These are phyloP conservation scores for Xanthostigma xanthostigma DNA, from an alignment of 2,888 invertebrate species.

Conservation along the genomic window DNA sequence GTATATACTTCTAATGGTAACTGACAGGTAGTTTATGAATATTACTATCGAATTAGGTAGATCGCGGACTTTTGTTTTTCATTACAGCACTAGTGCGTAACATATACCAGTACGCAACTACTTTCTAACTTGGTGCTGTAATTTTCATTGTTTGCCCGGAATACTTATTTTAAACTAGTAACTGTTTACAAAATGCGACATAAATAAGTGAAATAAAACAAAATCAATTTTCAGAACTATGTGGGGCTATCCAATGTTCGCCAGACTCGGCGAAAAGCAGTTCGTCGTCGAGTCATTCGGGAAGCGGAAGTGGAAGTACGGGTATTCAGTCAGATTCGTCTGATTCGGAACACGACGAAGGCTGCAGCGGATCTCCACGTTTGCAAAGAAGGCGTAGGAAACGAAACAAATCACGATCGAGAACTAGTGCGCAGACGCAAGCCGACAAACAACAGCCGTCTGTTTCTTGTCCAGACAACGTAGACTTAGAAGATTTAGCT, in stretches of 20 bases:
- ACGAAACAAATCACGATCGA: slow-evolving; percentile 36
- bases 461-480: slow-evolving; percentile 23
- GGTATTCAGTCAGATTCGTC: slow-evolving; percentile 44
- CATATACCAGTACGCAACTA: too few species aligned
- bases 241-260: slow-evolving; percentile 23
- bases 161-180: background rate
- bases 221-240: slow-evolving; percentile 18
- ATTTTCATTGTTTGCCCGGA: background rate
- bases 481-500: slow-evolving; percentile 42
- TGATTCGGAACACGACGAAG: slow-evolving; percentile 50
- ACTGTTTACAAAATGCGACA: too few species aligned
- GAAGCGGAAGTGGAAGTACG: slow-evolving; percentile 26
- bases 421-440: slow-evolving; percentile 21
- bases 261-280: slow-evolving; percentile 36
- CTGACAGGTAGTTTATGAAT: too few species aligned
- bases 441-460: slow-evolving; percentile 17
- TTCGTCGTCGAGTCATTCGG: slow-evolving; percentile 33
- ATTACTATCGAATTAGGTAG: too few species aligned
- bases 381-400: slow-evolving; percentile 55
- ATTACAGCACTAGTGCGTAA: too few species aligned
- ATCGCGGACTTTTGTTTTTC: too few species aligned
- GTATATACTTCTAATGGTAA: too few species aligned
- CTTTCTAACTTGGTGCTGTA: background rate
- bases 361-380: slow-evolving; percentile 68
- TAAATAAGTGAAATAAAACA: too few species aligned